phyloP scores from a whole-genome alignment of 2,797 vertebrate genomes.

The Harpagifer antarcticus region DNA sequence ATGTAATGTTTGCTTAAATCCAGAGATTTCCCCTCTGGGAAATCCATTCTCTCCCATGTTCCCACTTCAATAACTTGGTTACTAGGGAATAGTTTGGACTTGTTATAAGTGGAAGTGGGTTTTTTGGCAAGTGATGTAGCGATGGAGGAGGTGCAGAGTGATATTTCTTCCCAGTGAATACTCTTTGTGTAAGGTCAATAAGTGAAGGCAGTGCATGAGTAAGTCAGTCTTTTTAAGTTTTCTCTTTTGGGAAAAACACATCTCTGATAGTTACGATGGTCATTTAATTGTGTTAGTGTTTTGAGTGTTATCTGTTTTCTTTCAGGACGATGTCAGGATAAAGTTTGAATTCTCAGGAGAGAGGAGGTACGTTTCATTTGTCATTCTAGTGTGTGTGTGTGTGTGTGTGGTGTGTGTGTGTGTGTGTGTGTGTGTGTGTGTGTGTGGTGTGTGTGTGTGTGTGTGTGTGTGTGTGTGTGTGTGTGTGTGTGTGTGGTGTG shows the following conservation, averaged over 20 bases:
- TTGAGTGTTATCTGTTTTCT: constrained; percentile 9
- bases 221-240: not conserved
- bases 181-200: constrained; percentile 8
- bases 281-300: not conserved
- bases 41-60: constrained; percentile 9
- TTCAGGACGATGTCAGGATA: constrained; percentile 88
- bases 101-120: constrained; percentile 10
- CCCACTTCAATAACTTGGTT: constrained; percentile 1
- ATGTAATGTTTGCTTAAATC: constrained; percentile 36
- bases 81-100: not conserved
- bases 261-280: not conserved
- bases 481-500: not conserved
- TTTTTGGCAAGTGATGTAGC: constrained; percentile 17
- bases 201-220: not conserved
- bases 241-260: not conserved
- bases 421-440: not conserved
- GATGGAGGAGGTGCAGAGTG: not conserved
- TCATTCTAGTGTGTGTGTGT: not conserved
- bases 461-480: not conserved
- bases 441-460: not conserved
- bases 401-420: not conserved
- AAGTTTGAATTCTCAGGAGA: constrained; percentile 96
- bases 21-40: constrained; percentile 20
- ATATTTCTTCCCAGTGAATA: not conserved
- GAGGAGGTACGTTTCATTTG: constrained; percentile 85